A percentile compares a stretch with the other conserved stretches of the same genome.
Evolutionary conservation across 2,888 invertebrate species (phyloP).

Genomic region (Polietes domitor): DNA sequence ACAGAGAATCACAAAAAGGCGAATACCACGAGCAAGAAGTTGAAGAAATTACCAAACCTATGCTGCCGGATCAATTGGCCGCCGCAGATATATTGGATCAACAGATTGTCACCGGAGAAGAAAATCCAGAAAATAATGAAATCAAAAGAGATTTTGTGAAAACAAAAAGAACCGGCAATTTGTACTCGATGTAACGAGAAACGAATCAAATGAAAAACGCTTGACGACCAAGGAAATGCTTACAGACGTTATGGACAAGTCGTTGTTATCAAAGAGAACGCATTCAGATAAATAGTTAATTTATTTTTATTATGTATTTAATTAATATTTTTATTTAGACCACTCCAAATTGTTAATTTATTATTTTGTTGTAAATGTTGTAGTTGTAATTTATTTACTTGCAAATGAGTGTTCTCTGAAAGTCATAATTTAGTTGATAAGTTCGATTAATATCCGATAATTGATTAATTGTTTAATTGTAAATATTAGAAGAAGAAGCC

Average conservation of each 20-base stretch:
- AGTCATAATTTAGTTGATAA: constrained; percentile 73
- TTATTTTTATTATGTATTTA: constrained; percentile 27
- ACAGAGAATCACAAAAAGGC: constrained; percentile 67
- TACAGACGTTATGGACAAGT: not conserved
- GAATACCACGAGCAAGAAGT: constrained; percentile 78
- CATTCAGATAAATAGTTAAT: not conserved
- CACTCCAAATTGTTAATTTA: constrained; percentile 40
- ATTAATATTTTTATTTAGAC: constrained; percentile 63
- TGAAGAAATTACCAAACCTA: constrained; percentile 66
- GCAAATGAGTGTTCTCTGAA: constrained; percentile 76
- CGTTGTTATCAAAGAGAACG: not conserved
- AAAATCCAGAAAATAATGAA: constrained; percentile 42
- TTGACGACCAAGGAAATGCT: not conserved
- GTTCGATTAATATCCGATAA: constrained; percentile 35
- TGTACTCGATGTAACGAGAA: constrained; percentile 57
- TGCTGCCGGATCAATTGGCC: constrained; percentile 38
- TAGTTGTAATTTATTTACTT: constrained; percentile 56
- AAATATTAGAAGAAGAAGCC: constrained; percentile 9
- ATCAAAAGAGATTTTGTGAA: constrained; percentile 27
- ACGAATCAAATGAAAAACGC: not conserved
- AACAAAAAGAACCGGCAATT: constrained; percentile 33
- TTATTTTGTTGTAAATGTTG: constrained; percentile 64
- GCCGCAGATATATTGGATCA: constrained; percentile 58
- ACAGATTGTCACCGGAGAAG: constrained; percentile 23
- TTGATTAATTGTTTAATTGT: constrained; percentile 12